Conservation (phyloP, 2,113 vertebrate species). For the Arvicanthis niloticus region DNA sequence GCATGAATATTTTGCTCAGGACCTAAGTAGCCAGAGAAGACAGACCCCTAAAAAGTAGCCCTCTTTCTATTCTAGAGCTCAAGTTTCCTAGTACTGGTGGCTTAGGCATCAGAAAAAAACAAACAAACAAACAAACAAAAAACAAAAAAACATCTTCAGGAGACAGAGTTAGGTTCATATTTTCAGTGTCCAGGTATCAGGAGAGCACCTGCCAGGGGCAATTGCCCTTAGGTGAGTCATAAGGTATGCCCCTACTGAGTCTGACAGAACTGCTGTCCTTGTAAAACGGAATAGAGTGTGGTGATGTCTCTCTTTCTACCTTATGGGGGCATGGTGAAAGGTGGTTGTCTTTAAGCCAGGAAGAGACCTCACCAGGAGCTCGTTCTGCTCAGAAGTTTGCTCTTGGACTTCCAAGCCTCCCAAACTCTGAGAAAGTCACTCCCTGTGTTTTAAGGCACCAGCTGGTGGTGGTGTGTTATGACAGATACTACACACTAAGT, state of each 20-base stretch:
- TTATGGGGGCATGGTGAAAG: neutral
- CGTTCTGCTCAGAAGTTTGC: neutral
- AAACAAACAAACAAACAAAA: no score
- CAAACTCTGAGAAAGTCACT: neutral
- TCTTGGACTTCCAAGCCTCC: neutral
- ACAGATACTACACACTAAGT: neutral
- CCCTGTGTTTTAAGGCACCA: neutral
- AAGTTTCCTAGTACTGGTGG: neutral
- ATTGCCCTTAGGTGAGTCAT: neutral
- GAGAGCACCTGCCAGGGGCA: neutral
- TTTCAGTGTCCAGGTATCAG: neutral
- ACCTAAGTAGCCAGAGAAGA: neutral
- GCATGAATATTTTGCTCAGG: neutral
- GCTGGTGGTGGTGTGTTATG: accelerated
- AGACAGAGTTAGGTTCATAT: no score
- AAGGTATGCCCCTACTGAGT: neutral
- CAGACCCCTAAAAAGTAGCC: neutral
- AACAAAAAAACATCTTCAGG: neutral
- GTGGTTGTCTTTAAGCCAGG: neutral
- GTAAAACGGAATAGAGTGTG: neutral
- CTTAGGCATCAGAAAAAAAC: neutral
- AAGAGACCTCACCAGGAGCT: neutral
- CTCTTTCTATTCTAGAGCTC: neutral
- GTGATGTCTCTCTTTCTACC: neutral
- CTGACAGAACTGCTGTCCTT: neutral